Conservation (phyloP, 1,140 invertebrate species). For the Euwallacea fornicatus region DNA sequence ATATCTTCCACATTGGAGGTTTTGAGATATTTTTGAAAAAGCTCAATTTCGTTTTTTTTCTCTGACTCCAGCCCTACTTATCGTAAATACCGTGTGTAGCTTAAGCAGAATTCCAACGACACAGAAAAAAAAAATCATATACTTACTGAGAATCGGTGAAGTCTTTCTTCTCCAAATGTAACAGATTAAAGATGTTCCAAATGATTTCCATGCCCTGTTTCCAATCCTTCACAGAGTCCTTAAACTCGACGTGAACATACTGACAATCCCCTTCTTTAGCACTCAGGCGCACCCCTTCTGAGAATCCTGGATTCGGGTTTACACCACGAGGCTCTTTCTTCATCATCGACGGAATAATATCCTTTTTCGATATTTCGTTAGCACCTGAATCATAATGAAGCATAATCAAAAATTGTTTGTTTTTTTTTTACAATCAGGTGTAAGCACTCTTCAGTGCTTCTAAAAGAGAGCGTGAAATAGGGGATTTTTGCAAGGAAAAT, state of each 20-base stretch:
- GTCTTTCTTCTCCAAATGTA: constrained; percentile 61
- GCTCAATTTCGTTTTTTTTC: too few relatives aligned
- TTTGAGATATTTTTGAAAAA: too few relatives aligned
- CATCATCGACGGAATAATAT: constrained; percentile 46
- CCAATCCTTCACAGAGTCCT: constrained; percentile 60
- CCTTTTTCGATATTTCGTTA: constrained; percentile 7
- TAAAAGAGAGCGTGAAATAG: too few relatives aligned
- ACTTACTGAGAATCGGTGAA: constrained; percentile 59
- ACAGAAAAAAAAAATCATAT: not conserved
- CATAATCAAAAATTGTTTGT: not conserved
- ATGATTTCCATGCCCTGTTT: constrained; percentile 62
- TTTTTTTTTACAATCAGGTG: too few relatives aligned
- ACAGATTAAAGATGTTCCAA: constrained; percentile 60
- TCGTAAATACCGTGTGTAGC: too few relatives aligned
- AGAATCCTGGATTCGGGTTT: constrained; percentile 46
- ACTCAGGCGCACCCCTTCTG: not conserved
- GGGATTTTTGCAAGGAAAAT: too few relatives aligned
- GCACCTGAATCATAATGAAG: not conserved
- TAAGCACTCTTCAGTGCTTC: too few relatives aligned
- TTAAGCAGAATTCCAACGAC: not conserved
- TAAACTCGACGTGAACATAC: constrained; percentile 69
- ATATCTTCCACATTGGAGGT: too few relatives aligned
- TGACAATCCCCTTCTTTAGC: constrained; percentile 65
- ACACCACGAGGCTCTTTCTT: constrained; percentile 56
- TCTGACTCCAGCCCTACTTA: too few relatives aligned